Base-by-base conservation (phyloP, 2,113 vertebrate species). In the Saguinus midas region DNA sequence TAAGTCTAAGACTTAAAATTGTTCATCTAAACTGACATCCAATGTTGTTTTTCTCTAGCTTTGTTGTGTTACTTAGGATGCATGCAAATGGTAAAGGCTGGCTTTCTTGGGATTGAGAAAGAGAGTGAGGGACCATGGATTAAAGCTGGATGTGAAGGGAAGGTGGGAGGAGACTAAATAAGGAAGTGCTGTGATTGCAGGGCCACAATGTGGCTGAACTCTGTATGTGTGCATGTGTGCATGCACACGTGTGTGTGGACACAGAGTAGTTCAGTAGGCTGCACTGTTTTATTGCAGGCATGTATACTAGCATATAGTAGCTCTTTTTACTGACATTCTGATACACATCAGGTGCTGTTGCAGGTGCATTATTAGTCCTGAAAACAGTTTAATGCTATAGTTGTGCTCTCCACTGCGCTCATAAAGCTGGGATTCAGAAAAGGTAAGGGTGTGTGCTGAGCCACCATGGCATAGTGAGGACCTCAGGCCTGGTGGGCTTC, bases 361-460 rank as follows among this genome's bases (percentile, higher is more conserved):
- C 37, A 37, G 58, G 50, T n/a, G 70, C 80, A 32, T 57, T 50
- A 37, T 40, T 32, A 20, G 72, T 14, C 29, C 48, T 70, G 48
- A 70, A 81, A 29, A 58, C 32, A 72, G 75, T 35, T 12, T 12
- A 2, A 61, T 17, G 29, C 35, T 21, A 25, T 11, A 43, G 50
- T 9, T 18, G 43, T 0, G 13, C 6, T 40, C 18, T 37, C 55
- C 6, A 25, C 1, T 11, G 29, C 4, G 13, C 23, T 16, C 29
- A 48, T 6, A 21, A 12, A 55, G 17, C 5, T 2, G 32, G 32
- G 43, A 40, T 10, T 64, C 78, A 75, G 66, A 25, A 45, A 45
- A 18, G 13, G 32, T 40, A 23, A 61, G 25, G 7, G 3, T 12
- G 6, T n/a, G 58, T 20, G 9, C 72, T 35, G 25, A 68, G 87